Conservation (phyloP, 1,140 invertebrate genomes). For the Drosophila neocordata region DNA sequence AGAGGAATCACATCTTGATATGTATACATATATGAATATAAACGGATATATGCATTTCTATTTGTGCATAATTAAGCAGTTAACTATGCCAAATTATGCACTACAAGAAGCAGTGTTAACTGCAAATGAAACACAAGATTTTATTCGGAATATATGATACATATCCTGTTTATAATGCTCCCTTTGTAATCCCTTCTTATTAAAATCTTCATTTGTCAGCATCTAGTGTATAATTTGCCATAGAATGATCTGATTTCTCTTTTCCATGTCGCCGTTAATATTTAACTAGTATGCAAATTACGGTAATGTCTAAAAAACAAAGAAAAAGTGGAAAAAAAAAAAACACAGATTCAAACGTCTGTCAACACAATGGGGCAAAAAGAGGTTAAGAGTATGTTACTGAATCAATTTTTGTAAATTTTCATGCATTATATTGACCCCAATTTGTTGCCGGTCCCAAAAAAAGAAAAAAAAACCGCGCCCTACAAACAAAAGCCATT, state of each 20-base stretch:
- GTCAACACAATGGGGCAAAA: conserved; percentile 17
- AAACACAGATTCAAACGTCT: conserved; percentile 10
- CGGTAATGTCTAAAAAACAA: conserved; percentile 49
- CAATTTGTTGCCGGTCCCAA: conserved; percentile 41
- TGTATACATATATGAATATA: background rate
- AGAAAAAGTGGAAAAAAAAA: no score
- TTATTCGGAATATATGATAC: no score
- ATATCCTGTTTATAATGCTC: no score
- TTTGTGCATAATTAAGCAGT: background rate
- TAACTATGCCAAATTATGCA: conserved; percentile 1
- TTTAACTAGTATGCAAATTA: conserved; percentile 80
- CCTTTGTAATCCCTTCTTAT: no score
- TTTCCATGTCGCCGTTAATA: conserved; percentile 49
- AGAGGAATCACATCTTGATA: no score
- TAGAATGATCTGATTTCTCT: conserved; percentile 1
- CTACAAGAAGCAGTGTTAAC: background rate
- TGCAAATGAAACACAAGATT: no score
- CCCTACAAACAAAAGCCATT: conserved; percentile 34
- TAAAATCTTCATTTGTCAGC: no score
- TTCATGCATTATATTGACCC: conserved; percentile 49
- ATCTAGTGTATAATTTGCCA: background rate
- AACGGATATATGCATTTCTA: background rate
- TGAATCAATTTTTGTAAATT: conserved; percentile 47
- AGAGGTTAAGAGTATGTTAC: background rate
- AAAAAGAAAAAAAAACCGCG: conserved; percentile 16